Evolutionary conservation across 2,113 vertebrate species (phyloP).

Genomic region (Eonycteris spelaea): DNA sequence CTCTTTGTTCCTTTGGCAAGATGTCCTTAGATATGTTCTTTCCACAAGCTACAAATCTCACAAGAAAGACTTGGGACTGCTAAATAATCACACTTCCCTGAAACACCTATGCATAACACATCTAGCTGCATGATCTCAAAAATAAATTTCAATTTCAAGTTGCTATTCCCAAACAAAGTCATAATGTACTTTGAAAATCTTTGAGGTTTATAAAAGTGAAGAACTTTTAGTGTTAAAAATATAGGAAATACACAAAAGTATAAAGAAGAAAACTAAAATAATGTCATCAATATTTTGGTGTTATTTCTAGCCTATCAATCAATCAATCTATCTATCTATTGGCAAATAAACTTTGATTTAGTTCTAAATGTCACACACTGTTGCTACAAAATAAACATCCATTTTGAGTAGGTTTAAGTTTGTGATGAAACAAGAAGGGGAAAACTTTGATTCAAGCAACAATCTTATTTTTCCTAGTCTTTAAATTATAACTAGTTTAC

Average conservation of each 20-base stretch:
- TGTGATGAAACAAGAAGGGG: not conserved
- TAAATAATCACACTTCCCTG: not conserved
- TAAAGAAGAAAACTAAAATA: conserved; percentile 6
- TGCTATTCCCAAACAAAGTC: not conserved
- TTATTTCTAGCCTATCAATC: not conserved
- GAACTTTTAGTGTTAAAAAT: conserved; percentile 8
- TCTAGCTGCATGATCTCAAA: not conserved
- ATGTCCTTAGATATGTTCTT: not conserved
- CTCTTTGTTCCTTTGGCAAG: not conserved
- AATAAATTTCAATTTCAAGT: not conserved
- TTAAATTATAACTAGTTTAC: not conserved
- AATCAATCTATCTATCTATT: not conserved
- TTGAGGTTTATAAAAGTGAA: not conserved
- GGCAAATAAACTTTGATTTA: not conserved
- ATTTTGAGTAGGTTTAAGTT: not conserved
- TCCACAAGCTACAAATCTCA: not conserved
- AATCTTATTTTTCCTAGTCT: not conserved
- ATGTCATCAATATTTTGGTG: not conserved
- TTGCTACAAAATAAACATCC: not conserved
- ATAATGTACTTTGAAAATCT: not conserved
- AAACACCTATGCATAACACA: not conserved
- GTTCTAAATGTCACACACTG: not conserved
- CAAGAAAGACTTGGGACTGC: not conserved
- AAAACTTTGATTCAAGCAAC: not conserved
- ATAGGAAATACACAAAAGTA: not conserved